Conservation (phyloP, 64 coral and sea anemone species). For the Hydrozoanthus tunicans region DNA sequence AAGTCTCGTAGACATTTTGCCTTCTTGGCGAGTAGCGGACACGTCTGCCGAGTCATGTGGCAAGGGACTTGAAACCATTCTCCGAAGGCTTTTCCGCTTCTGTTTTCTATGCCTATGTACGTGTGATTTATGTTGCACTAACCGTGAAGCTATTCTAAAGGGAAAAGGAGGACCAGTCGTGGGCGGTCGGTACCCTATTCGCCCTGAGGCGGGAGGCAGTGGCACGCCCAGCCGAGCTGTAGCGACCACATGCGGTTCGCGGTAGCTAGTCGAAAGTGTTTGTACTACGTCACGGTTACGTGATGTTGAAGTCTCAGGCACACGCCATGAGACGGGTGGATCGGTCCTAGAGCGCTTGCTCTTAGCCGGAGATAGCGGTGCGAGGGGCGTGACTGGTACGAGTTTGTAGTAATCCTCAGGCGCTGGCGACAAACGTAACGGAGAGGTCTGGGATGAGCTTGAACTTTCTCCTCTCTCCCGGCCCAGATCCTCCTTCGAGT, state of each 20-base stretch:
- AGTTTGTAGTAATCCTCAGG: conserved; percentile 91
- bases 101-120: neutral
- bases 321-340: conserved; percentile 69
- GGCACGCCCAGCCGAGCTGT: conserved; percentile 26
- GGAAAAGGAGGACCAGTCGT: conserved; percentile 13
- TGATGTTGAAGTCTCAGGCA: conserved; percentile 75
- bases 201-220: neutral
- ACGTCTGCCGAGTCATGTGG: conserved; percentile 20
- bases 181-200: conserved; percentile 25
- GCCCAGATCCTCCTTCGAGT: conserved; percentile 41
- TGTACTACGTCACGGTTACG: conserved; percentile 78
- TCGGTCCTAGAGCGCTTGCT: conserved; percentile 39
- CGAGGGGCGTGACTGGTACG: conserved; percentile 78
- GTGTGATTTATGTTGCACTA: conserved; percentile 19
- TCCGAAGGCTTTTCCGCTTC: conserved; percentile 16
- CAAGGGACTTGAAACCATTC: conserved; percentile 44
- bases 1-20: conserved; percentile 2
- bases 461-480: conserved; percentile 38
- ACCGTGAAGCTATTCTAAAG: conserved; percentile 2
- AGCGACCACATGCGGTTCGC: conserved; percentile 66
- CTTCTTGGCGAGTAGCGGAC: neutral
- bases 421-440: conserved; percentile 80
- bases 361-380: conserved; percentile 60
- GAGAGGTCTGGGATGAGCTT: conserved; percentile 38
- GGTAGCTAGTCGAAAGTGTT: conserved; percentile 78